Evolutionary conservation across 1,140 invertebrate species (phyloP), one percentile per base, ranked within the genome.

Genomic region (Zaprionus davidi): DNA sequence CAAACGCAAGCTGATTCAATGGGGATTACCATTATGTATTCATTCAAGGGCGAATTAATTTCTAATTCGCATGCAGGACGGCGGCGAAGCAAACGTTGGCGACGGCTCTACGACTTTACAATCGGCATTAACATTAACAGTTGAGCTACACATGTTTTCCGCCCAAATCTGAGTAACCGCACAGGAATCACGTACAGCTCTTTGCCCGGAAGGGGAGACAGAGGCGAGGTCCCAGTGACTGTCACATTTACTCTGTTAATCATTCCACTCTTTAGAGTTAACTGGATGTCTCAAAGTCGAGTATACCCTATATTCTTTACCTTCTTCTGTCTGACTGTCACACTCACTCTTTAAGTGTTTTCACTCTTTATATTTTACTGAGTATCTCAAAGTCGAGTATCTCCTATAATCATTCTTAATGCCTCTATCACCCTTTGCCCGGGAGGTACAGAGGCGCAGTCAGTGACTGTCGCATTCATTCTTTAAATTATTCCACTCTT

Each of bases 141-240:
- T 86, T 87, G 76, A 91, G 81, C 81, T 91, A 91, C 87, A 91
- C 88, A 87, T 91, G 87, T 91, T 91, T 90, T 87, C 76, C 73
- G 71, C 77, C 76, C 78, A 91, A 91, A 91, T 91, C 87, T 81
- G 84, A 81, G 81, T 83, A 72, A 82, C 82, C 76, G 68, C 41
- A 59, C 76, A 76, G 76, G 68, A 71, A 83, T 81, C 87, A 91
- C 87, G 87, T 91, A 91, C 72, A 68, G 28, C 58, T 62, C 26
- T 58, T 24, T 20, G 56, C 22, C 31, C 34, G 34, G 15, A 34
- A n/a, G 28, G 15, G 56, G 17, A 13, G 31, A 31, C 56, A 17
- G n/a, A 49, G 36, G 26, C 53, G 26, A 36, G 53, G 53, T 64
- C 22, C 51, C 67, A 69, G 44, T 17, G 34, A 64, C 31, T 38